Evolutionary conservation across 2,113 vertebrate species (phyloP).

Genomic region (Sebastes schlegelii): DNA sequence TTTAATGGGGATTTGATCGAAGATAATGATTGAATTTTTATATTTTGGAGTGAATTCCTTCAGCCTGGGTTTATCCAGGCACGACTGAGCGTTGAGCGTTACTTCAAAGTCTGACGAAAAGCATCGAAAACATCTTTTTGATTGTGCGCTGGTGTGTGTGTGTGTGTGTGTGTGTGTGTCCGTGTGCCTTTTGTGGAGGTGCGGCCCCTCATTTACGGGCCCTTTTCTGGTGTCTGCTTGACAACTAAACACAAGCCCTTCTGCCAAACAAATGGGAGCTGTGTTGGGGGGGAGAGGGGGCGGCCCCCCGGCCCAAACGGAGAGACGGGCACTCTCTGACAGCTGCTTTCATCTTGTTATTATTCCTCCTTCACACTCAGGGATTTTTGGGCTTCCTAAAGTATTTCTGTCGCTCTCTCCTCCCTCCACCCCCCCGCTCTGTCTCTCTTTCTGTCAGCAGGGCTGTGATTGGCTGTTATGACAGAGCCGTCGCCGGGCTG

Average conservation of each 20-base stretch:
- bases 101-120: constrained; percentile 29
- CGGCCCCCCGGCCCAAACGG: constrained; percentile 43
- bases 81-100: background rate
- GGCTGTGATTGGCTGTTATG: constrained; percentile 79
- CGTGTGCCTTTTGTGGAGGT: constrained; percentile 51
- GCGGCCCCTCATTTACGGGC: constrained; percentile 51
- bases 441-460: constrained; percentile 50
- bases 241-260: constrained; percentile 66
- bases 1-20: background rate
- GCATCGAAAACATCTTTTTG: constrained; percentile 32
- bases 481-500: constrained; percentile 74
- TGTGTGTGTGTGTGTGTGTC: constrained; percentile 32
- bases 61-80: constrained; percentile 33
- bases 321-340: constrained; percentile 70
- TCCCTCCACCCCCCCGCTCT: constrained; percentile 35
- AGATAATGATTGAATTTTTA: background rate
- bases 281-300: constrained; percentile 45
- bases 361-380: constrained; percentile 76
- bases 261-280: constrained; percentile 66
- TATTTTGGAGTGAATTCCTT: constrained; percentile 16
- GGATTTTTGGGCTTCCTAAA: constrained; percentile 72
- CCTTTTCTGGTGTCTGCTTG: constrained; percentile 58
- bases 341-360: constrained; percentile 80
- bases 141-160: constrained; percentile 32
- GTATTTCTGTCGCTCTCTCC: constrained; percentile 59